Evolutionary conservation across 2,888 invertebrate genomes (phyloP).

Genomic region (Drosophila siamana): DNA sequence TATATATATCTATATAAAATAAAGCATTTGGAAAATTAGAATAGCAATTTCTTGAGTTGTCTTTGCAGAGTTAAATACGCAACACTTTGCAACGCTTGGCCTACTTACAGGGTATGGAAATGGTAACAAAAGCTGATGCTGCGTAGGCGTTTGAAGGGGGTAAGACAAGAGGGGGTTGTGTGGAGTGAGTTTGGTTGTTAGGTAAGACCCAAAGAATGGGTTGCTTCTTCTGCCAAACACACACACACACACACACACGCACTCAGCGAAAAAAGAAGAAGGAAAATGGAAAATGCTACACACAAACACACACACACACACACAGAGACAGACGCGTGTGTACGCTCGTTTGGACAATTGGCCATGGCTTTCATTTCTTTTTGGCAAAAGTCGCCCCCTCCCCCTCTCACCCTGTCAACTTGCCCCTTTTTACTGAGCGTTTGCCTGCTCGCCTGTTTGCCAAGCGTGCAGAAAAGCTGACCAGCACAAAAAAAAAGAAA

Average conservation of each 20-base stretch:
- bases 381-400: conserved; percentile 6
- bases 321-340: conserved; percentile 16
- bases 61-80: no score
- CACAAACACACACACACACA: conserved; percentile 26
- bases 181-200: conserved; percentile 32
- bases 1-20: not conserved
- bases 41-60: no score
- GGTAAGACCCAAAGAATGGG: conserved; percentile 57
- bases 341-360: conserved; percentile 64
- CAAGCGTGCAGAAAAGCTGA: conserved; percentile 78
- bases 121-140: conserved; percentile 58
- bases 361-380: conserved; percentile 56
- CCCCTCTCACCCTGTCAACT: not conserved
- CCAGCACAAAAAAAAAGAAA: conserved; percentile 72
- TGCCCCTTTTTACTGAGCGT: not conserved
- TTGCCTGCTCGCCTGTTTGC: conserved; percentile 44
- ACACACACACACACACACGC: conserved; percentile 38
- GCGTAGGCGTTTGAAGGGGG: conserved; percentile 31
- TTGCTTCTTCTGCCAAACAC: conserved; percentile 43
- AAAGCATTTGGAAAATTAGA: no score
- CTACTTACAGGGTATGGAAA: conserved; percentile 53
- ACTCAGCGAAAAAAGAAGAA: conserved; percentile 37
- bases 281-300: conserved; percentile 56
- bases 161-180: not conserved
- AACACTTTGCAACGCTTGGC: no score